phyloP scores from a whole-genome alignment of 2,797 vertebrate genomes.

The Salarias fasciatus region DNA sequence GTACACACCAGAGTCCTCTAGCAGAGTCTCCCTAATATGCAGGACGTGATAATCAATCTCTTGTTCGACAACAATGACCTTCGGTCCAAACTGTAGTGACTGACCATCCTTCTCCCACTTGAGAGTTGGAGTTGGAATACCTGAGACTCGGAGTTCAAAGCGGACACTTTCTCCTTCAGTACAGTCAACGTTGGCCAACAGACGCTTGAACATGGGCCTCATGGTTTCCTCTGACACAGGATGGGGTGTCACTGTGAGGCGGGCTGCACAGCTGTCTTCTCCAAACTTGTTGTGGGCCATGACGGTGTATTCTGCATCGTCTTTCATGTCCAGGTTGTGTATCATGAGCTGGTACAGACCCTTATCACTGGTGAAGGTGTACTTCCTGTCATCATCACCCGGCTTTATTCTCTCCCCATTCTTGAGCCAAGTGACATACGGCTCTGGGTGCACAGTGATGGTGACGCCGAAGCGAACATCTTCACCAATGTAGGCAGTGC shows the following conservation, averaged over 20 bases:
- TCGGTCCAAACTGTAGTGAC: conserved; percentile 88
- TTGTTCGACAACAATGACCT: conserved; percentile 92
- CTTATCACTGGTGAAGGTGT: conserved; percentile 95
- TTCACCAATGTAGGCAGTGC: conserved; percentile 93
- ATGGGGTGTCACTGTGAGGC: conserved; percentile 91
- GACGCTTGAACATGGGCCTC: conserved; percentile 98
- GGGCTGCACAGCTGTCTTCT: conserved; percentile 96
- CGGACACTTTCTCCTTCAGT: conserved; percentile 91
- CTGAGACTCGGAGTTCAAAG: conserved; percentile 96
- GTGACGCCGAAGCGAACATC: conserved; percentile 97
- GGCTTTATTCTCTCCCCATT: conserved; percentile 95
- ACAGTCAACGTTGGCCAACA: conserved; percentile 94
- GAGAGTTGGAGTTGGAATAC: conserved; percentile 86
- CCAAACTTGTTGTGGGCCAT: conserved; percentile 95
- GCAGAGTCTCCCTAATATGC: conserved; percentile 93
- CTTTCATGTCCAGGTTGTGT: conserved; percentile 88
- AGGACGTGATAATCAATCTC: conserved; percentile 92
- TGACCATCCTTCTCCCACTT: conserved; percentile 97
- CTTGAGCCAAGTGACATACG: conserved; percentile 95
- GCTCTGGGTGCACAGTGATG: conserved; percentile 98
- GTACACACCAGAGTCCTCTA: conserved; percentile 96
- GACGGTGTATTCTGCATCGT: conserved; percentile 95
- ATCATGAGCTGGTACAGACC: conserved; percentile 97
- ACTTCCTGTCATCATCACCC: conserved; percentile 91
- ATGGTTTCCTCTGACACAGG: conserved; percentile 90